Evolutionary conservation across 2,797 vertebrate genomes (phyloP), one percentile per base, ranked within the genome.

Genomic region (Rhabdomys pumilio): DNA sequence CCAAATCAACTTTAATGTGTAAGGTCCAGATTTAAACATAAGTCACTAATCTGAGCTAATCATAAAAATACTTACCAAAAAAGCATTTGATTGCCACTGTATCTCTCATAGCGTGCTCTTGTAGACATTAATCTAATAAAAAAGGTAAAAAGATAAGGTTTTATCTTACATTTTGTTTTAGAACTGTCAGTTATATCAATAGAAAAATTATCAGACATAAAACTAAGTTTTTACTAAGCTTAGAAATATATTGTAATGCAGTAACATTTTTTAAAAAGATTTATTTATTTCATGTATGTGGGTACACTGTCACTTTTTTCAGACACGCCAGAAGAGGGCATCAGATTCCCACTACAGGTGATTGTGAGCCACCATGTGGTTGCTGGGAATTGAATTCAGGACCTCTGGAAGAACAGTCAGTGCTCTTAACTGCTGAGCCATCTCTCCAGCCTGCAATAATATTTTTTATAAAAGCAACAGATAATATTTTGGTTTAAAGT

Each of bases 71-170:
- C 99, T 99, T 98, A 99, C 99, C 99, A 99, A 98, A 99, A 99
- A 93, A 99, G 99, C 99, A 99, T 97, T 96, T 99, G 99, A 99
- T 99, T 99, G 84, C 99, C 99, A 96, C 99, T 99, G 53, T 99
- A 99, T 97, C 98, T 99, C 98, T 99, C 99, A 73, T 99, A 99
- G 94, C 99, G 99, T 93, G 99, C 99, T 50, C 99, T 99, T 44
- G 99, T 99, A 90, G 99, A 99, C 99, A 99, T 99, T 91, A 99
- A 99, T 98, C 99, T 99, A 98, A 57, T 86, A 59, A 44, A 93
- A 98, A 97, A 80, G 81, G 90, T 97, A 94, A 97, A 24, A 92
- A 93, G 93, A 79, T 57, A 19, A 87, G 96, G 96, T 94, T 98
- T 93, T 96, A 94, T 86, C 92, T 97, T 93, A 91, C 26, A 89